Evolutionary conservation across 2,113 vertebrate species (phyloP).

Genomic region (Mirza zaza): DNA sequence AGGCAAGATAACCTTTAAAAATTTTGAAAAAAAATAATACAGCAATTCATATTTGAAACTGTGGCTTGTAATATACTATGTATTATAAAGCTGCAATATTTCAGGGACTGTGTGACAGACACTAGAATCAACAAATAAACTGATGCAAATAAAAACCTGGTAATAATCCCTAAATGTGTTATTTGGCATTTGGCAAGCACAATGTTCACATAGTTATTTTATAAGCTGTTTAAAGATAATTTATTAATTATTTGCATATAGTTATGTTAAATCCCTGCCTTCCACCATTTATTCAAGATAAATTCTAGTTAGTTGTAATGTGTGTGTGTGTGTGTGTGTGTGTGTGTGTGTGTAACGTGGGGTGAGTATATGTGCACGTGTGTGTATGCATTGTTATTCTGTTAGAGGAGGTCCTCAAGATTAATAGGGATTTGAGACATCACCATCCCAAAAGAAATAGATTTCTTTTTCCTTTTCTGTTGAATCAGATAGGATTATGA

Average conservation of each 20-base stretch:
- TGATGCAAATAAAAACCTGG: neutral
- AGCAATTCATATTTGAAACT: neutral
- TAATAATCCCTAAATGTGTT: neutral
- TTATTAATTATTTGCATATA: neutral
- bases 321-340: too few relatives aligned
- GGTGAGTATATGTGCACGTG: too few relatives aligned
- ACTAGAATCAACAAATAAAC: neutral
- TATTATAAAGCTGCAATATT: neutral
- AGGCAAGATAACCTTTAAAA: neutral
- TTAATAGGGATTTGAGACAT: neutral
- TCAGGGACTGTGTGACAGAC: neutral
- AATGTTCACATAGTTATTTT: neutral
- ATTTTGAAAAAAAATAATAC: neutral
- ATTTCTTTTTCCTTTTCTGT: neutral
- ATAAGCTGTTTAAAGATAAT: neutral
- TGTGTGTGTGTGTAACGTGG: neutral
- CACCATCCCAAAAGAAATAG: neutral
- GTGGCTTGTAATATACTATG: neutral
- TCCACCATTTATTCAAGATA: neutral
- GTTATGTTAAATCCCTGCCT: neutral
- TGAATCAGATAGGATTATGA: neutral
- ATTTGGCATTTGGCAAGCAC: neutral
- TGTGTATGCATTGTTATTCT: neutral
- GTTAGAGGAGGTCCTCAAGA: neutral
- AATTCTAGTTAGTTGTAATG: neutral